Evolutionary conservation across 1,140 invertebrate species (phyloP), one percentile per base, ranked within the genome.

Genomic region (Euwallacea similis): DNA sequence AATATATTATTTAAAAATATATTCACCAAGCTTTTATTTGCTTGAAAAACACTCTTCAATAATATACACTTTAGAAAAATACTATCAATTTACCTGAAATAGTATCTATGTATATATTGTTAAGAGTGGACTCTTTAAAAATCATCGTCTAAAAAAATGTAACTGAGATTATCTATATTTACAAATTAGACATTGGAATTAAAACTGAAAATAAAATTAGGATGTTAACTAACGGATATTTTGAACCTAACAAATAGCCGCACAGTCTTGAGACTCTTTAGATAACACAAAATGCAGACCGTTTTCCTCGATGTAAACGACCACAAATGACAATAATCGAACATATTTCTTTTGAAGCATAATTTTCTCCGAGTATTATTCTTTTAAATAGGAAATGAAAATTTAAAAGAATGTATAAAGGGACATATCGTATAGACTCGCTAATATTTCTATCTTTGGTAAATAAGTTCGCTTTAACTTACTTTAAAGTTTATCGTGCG

Each of bases 401-500:
- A 65, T 13, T 15, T 41, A 53, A 42, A 16, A 42, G 11, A 46
- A 53, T 70, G n/a, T 53, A 46, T 50, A 46, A 46, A 42, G 53
- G 43, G 11, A 13, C 41, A 69, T 13, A 64, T 50, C 15, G 11
- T 72, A 73, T 74, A 59, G 53, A 16, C 42, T 7, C 47, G 63
- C 55, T 41, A 70, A 70, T 70, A 70, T 62, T 70, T 63, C 73
- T 77, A 78, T 78, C 77, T 78, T 78, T 78, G 77, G 77, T 78
- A 74, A 77, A 74, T 66, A 73, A 64, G 69, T 53, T 70, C 33
- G 71, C 73, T 74, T 74, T 70, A 72, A 74, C 69, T 71, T 75
- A 75, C 46, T 63, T 67, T 66, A 63, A 72, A 56, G 61, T 56
- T 60, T n/a, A 61, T 8, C 41, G 44, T 54, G 55, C 47, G 55